phyloP scores from a whole-genome alignment of 2,888 invertebrate genomes.

The Dicroscelio sp. region DNA sequence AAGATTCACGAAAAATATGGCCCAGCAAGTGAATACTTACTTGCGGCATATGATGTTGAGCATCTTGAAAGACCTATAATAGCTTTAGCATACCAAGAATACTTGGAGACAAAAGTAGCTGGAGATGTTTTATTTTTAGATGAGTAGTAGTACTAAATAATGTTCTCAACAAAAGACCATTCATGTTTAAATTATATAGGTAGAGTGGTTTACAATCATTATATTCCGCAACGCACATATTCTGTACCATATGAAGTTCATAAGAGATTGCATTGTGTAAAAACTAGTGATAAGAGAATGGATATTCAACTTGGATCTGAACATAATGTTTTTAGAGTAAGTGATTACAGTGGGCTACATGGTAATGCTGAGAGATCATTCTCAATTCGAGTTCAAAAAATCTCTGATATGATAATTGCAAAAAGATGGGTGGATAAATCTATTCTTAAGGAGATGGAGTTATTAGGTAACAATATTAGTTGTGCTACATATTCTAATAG shows the following conservation, averaged over 20 bases:
- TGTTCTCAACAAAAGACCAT: background rate
- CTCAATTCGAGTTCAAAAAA: background rate
- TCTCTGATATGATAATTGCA: background rate
- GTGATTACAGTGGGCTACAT: background rate
- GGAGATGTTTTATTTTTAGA: background rate
- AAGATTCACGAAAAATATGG: background rate
- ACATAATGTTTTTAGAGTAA: background rate
- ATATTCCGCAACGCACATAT: background rate
- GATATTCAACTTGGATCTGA: background rate
- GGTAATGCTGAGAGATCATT: background rate
- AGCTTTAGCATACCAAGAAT: background rate
- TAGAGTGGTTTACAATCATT: background rate
- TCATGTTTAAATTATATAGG: background rate
- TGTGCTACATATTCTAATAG: background rate
- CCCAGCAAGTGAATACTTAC: background rate
- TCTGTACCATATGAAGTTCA: background rate
- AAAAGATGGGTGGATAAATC: background rate
- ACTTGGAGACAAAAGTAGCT: background rate
- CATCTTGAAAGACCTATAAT: background rate
- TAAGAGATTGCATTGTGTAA: background rate
- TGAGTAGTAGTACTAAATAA: background rate
- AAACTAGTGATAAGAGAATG: background rate
- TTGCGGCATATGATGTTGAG: background rate
- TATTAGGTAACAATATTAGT: background rate
- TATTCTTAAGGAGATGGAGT: background rate